Base-by-base conservation (phyloP, 1,140 invertebrate genomes). In the Papilio polytes region DNA sequence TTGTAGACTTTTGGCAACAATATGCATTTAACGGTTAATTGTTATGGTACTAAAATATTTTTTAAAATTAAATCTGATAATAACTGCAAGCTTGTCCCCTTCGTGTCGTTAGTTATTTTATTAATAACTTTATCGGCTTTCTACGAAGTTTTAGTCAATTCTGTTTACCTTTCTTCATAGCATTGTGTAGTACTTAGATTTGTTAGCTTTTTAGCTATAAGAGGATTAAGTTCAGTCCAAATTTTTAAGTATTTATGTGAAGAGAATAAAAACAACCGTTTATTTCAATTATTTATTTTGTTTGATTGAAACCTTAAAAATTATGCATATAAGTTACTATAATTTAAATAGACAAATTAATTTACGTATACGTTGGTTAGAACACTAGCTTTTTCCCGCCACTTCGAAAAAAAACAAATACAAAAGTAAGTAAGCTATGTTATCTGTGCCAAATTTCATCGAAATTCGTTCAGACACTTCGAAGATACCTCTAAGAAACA, bases 211-310 rank as follows among this genome's bases (percentile, higher is more conserved):
- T 87, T 88, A 81, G 85, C 81, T 87, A 83, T 83, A 86, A 80
- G 84, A 77, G 85, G 86, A 84, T 87, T 82, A 78, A 88, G 80
- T 85, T 82, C 76, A 82, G 85, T 91, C 88, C 88, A 82, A 78
- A 85, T 81, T 81, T n/a, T 88, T 90, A 89, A 93, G 86, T 93
- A 92, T 92, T 92, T 94, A 92, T 94, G 90, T 92, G 89, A 86
- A 90, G 87, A 94, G 87, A 94, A 94, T 92, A 90, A 92, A 92
- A 89, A 86, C 87, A 85, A 90, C 86, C 86, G 86, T 90, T 90
- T 89, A 90, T 89, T 90, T 87, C 86, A 88, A 86, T 80, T 85
- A 82, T 74, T 81, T 72, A 80, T 76, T 51, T 84, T 86, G 82
- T 88, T 87, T 91, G 85, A 87, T 89, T 89, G 78, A 72, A 74